A percentile compares a stretch with the other conserved stretches of the same genome.
These are phyloP conservation scores for Perdita meconis DNA, from an alignment of 2,888 invertebrate species.

Conservation along the genomic window DNA sequence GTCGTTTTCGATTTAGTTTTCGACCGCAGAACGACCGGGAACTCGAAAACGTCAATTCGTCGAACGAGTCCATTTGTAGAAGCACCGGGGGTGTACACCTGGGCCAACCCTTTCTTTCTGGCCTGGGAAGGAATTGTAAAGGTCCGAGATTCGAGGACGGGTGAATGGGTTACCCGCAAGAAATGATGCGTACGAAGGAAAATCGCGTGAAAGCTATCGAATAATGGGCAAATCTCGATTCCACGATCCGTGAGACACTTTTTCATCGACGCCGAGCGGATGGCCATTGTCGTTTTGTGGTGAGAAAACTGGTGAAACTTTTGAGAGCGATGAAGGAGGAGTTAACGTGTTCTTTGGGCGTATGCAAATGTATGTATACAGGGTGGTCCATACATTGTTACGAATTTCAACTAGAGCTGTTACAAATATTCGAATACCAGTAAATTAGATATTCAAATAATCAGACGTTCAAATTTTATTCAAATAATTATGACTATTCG, in stretches of 20 bases:
- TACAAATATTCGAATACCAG: too few species aligned
- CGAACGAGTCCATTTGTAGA: conserved; percentile 63
- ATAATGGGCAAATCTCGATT: conserved; percentile 46
- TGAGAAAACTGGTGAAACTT: background rate
- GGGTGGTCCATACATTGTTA: too few species aligned
- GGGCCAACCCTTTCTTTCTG: conserved; percentile 61
- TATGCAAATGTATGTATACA: too few species aligned
- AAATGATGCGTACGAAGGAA: conserved; percentile 44
- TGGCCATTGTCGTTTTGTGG: conserved; percentile 1
- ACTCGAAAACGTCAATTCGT: conserved; percentile 63
- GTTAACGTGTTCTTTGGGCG: too few species aligned
- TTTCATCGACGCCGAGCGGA: conserved; percentile 14
- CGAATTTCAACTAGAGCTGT: too few species aligned
- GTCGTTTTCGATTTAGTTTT: conserved; percentile 47
- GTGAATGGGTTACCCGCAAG: conserved; percentile 54
- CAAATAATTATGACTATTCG: too few species aligned
- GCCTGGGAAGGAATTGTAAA: conserved; percentile 28
- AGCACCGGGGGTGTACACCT: conserved; percentile 62
- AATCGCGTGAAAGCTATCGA: conserved; percentile 43
- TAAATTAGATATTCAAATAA: too few species aligned
- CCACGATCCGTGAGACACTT: conserved; percentile 41
- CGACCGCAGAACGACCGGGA: conserved; percentile 21
- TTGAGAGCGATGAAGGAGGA: too few species aligned
- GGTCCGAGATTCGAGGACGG: conserved; percentile 22
- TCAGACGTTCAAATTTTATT: too few species aligned